Conservation (phyloP, 2,113 vertebrate genomes). For the Dicentrarchus labrax region DNA sequence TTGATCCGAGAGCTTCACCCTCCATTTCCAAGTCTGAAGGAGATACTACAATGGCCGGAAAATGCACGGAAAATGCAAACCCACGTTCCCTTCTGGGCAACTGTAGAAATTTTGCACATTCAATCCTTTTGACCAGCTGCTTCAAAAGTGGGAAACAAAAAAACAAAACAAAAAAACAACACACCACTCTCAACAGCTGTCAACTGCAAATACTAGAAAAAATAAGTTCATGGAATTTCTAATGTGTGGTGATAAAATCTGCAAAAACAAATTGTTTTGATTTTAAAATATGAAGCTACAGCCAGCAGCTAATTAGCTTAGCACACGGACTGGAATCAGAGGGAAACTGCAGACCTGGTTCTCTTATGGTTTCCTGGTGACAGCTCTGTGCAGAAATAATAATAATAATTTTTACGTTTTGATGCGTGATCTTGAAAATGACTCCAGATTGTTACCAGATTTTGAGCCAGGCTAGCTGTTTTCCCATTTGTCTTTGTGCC, state of each 20-base stretch:
- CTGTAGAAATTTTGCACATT: not conserved
- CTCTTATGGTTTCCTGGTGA: not conserved
- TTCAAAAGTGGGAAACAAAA: not conserved
- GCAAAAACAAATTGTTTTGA: constrained; percentile 2
- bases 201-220: not conserved
- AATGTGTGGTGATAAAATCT: not conserved
- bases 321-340: not conserved
- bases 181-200: too few species aligned
- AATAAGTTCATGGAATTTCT: not conserved
- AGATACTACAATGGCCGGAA: too few species aligned
- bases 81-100: too few species aligned
- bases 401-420: too few species aligned
- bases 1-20: not conserved
- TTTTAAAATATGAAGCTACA: not conserved
- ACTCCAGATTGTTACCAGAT: not conserved
- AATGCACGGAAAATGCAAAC: too few species aligned
- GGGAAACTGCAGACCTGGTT: not conserved
- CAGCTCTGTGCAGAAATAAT: too few species aligned
- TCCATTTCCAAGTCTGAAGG: too few species aligned
- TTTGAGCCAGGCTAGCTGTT: not conserved
- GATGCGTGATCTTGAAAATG: not conserved
- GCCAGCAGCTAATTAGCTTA: not conserved
- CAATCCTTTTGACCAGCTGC: not conserved
- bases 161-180: not conserved
- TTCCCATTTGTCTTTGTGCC: not conserved